A percentile compares a stretch with the other conserved stretches of the same genome.
phyloP scores from a whole-genome alignment of 2,888 invertebrate genomes.

The Acanthacorydalis orientalis region DNA sequence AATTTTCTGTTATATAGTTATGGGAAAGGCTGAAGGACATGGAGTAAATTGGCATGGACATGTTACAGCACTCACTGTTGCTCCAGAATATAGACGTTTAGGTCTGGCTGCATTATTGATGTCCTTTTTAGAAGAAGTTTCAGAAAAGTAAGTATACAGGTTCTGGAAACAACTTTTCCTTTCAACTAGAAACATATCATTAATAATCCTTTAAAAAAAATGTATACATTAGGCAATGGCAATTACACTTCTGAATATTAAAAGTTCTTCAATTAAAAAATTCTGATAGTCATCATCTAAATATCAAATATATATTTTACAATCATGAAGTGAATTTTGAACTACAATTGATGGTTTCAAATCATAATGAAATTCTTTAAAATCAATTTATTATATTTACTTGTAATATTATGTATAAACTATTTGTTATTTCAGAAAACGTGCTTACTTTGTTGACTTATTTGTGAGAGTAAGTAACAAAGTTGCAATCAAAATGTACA shows the following conservation, averaged over 20 bases:
- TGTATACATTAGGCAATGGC: no score
- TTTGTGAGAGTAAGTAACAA: slow-evolving; percentile 96
- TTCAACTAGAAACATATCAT: no score
- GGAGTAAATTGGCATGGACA: slow-evolving; percentile 98
- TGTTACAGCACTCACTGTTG: slow-evolving; percentile 93
- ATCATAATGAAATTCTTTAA: no score
- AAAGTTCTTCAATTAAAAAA: no score
- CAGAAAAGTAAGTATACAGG: slow-evolving; percentile 57
- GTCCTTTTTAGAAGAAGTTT: slow-evolving; percentile 87
- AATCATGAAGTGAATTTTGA: no score
- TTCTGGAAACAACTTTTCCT: no score
- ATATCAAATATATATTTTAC: no score
- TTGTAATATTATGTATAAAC: not conserved
- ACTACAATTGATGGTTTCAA: no score
- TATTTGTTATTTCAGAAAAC: slow-evolving; percentile 51
- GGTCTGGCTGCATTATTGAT: slow-evolving; percentile 88
- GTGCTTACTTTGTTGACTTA: slow-evolving; percentile 92
- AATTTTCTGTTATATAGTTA: slow-evolving; percentile 45
- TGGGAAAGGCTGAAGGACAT: slow-evolving; percentile 97
- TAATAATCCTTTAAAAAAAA: no score
- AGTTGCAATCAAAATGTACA: slow-evolving; percentile 96
- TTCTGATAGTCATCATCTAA: no score
- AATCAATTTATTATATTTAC: no score
- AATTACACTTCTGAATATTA: no score
- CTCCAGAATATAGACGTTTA: slow-evolving; percentile 81